Base-by-base conservation (phyloP, 2,113 vertebrate species). In the Dolichallabes microphthalmus region DNA sequence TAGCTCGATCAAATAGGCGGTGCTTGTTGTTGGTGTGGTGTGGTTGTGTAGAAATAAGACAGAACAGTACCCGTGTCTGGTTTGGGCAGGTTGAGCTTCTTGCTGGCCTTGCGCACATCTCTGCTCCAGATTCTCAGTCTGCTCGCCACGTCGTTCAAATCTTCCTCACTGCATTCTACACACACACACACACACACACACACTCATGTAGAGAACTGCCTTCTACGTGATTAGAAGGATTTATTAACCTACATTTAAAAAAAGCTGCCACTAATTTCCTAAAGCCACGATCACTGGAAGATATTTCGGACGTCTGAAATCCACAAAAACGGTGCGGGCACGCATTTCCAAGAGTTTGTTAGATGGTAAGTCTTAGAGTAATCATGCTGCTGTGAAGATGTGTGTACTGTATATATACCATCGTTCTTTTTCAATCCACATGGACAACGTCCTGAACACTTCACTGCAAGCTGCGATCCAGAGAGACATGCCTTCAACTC, bases 401-500 rank as follows among this genome's bases (percentile, higher is more conserved):
- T 77, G 61, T 77, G 58, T 71, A 79, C n/a, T n/a, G n/a, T 39
- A 20, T 76, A 88, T 92, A 92, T 96, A 98, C 98, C 96, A 95
- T 93, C 98, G 90, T 95, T 96, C 88, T 94, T 91, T 84, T 94
- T 93, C 84, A 94, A 86, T 75, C 93, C 91, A 90, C 98, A 99
- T 11, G 98, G 97, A 88, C 98, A 99, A 86, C 90, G 95, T 91
- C 96, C 96, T 90, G 96, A 86, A 77, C 98, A 99, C 92, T 95
- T 96, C 89, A 96, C 94, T 55, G 94, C 94, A 66, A 99, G 96
- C 90, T 96, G 96, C 93, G 98, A 99, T 90, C 95, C 96, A 87
- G 94, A 95, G 93, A 96, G 94, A 92, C 98, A 99, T 0, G 97
- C 95, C 90, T 99, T 97, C 92, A 98, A 98, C 80, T 99, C 97